Percentiles rank a stretch among this genome's conserved stretches.
Conservation (phyloP, 2,113 vertebrate genomes). For the Leucopsar rothschildi region DNA sequence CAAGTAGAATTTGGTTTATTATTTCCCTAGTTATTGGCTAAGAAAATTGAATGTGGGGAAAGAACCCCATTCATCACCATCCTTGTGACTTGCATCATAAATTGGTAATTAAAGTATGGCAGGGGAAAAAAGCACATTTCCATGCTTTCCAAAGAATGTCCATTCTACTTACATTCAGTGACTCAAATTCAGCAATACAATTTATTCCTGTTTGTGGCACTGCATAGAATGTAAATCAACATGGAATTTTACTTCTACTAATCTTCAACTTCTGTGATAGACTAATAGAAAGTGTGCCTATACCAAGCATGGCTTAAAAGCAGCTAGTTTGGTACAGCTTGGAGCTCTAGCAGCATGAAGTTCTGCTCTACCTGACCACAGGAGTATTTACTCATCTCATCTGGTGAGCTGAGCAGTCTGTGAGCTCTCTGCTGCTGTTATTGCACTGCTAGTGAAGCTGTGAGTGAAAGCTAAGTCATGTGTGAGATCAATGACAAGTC, state of each 20-base stretch:
- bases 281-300: background rate
- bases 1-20: conserved; percentile 6
- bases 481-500: background rate
- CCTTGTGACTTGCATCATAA: background rate
- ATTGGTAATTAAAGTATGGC: background rate
- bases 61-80: background rate
- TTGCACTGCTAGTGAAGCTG: background rate
- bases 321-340: background rate
- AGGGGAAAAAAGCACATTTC: background rate
- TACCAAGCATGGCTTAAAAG: background rate
- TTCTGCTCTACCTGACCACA: background rate
- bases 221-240: background rate
- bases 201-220: background rate
- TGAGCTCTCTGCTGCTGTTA: background rate
- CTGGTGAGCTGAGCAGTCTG: background rate
- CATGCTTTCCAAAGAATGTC: background rate
- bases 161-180: background rate
- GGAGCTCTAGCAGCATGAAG: background rate
- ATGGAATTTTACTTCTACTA: background rate
- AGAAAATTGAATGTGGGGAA: background rate
- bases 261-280: background rate
- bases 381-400: background rate
- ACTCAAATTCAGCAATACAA: background rate
- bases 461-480: background rate
- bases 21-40: background rate